Evolutionary conservation across 2,113 vertebrate genomes (phyloP), one percentile per base, ranked within the genome.

Genomic region (Antennarius striatus): DNA sequence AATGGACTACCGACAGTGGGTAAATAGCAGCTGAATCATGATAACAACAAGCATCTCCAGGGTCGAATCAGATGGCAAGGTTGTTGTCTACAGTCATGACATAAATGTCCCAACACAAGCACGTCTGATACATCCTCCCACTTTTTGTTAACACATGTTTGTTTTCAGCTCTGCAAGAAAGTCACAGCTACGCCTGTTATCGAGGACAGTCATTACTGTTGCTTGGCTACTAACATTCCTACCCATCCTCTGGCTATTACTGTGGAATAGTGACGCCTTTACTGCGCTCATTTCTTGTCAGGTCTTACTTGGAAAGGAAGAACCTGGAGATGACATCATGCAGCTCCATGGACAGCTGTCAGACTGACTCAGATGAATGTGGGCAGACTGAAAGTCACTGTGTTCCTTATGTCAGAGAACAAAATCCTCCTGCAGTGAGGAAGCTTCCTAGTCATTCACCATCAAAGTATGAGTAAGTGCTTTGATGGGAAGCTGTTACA

Each of bases 301-400:
- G 45, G 80, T 79, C 75, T 71, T 49, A 39, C 46, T 73, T 9
- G 10, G 55, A 56, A 48, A 58, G 51, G 65, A 58, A 65, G 66
- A 63, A 81, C 57, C 66, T 53, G 61, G 48, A 59, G 71, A 80
- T 85, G 85, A 85, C 86, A 89, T 90, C 89, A 82, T 52, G 64
- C 67, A 48, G 77, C 73, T 84, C 64, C 65, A 71, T 75, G 66
- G 80, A 81, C 73, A 78, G 83, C 84, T 87, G 82, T 84, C 80
- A 75, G 62, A 51, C 74, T 91, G 91, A 92, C 78, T 90, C 88
- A 89, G 84, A 79, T 84, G 77, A 75, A 78, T 80, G 83, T 73
- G 79, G 87, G 74, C 71, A 80, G 74, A 87, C 56, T 82, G 71
- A 82, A 77, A 79, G 77, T 77, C 47, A 50, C 77, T 79, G 68